These are phyloP conservation scores for Volucella inflata DNA, from an alignment of 2,888 invertebrate species.

Conservation along the genomic window DNA sequence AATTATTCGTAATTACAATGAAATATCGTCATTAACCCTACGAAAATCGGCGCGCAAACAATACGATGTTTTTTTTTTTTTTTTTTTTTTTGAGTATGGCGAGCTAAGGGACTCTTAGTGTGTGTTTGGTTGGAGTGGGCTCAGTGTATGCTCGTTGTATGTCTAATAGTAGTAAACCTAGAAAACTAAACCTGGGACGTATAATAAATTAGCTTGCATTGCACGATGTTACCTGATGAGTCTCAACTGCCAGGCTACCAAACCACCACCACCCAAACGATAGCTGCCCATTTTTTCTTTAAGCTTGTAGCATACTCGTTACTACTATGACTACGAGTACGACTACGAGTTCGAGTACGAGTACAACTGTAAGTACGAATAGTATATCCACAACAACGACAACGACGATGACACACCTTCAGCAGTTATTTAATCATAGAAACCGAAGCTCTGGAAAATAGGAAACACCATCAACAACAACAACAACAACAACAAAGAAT, in stretches of 20 bases:
- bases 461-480: conserved; percentile 49
- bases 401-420: conserved; percentile 77
- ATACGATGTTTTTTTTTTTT: conserved; percentile 33
- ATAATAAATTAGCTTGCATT: conserved; percentile 77
- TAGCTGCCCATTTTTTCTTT: conserved; percentile 8
- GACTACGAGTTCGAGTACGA: conserved; percentile 9
- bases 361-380: no score
- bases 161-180: conserved; percentile 61
- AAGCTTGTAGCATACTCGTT: conserved; percentile 25
- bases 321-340: conserved; percentile 53
- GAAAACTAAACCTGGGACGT: conserved; percentile 63
- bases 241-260: conserved; percentile 42
- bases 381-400: conserved; percentile 22
- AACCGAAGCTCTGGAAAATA: conserved; percentile 72
- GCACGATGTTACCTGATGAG: conserved; percentile 76
- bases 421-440: conserved; percentile 78
- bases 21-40: conserved; percentile 40
- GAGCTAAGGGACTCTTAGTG: conserved; percentile 30
- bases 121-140: neutral
- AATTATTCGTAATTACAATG: conserved; percentile 62
- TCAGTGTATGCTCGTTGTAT: conserved; percentile 15
- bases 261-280: conserved; percentile 18
- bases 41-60: conserved; percentile 42
- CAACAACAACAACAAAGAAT: conserved; percentile 55
- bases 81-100: neutral